These are phyloP conservation scores for Microchirus variegatus DNA, from an alignment of 2,797 vertebrate genomes.

Conservation along the genomic window DNA sequence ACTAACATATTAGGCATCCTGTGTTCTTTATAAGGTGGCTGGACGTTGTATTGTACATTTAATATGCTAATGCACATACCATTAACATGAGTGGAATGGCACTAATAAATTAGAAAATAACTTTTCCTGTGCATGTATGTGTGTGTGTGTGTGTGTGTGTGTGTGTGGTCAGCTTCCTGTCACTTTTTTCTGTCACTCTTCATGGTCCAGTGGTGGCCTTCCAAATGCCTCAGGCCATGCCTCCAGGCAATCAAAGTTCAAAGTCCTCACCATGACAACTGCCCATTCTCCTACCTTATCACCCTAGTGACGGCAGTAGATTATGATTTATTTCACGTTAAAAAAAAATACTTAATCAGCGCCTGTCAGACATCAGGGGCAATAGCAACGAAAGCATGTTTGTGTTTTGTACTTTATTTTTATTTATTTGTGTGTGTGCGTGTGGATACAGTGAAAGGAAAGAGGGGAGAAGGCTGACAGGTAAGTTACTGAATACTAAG, in stretches of 20 bases:
- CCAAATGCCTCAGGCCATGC: constrained; percentile 60
- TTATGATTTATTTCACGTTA: constrained; percentile 33
- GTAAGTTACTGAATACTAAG: constrained; percentile 46
- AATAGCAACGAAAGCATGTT: constrained; percentile 16
- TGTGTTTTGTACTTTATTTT: background rate
- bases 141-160: constrained; percentile 6
- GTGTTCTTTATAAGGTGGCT: no score
- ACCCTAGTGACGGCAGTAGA: constrained; percentile 25
- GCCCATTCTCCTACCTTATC: constrained; percentile 38
- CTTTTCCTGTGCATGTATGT: background rate
- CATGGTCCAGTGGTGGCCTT: constrained; percentile 45
- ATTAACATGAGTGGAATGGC: no score
- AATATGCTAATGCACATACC: no score
- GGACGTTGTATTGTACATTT: no score
- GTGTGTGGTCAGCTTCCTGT: constrained; percentile 45
- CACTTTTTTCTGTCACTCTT: constrained; percentile 18
- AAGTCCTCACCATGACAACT: constrained; percentile 64
- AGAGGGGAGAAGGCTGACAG: constrained; percentile 37
- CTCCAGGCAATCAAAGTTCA: constrained; percentile 64
- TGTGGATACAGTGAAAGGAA: constrained; percentile 2
- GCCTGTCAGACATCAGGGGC: background rate
- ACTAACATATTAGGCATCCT: no score
- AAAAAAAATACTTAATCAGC: constrained; percentile 24
- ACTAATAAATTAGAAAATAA: background rate
- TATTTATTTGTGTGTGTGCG: constrained; percentile 8